These are phyloP conservation scores for Epizoanthus rinbou DNA, from an alignment of 92 coral and sea anemone species.

Conservation along the genomic window DNA sequence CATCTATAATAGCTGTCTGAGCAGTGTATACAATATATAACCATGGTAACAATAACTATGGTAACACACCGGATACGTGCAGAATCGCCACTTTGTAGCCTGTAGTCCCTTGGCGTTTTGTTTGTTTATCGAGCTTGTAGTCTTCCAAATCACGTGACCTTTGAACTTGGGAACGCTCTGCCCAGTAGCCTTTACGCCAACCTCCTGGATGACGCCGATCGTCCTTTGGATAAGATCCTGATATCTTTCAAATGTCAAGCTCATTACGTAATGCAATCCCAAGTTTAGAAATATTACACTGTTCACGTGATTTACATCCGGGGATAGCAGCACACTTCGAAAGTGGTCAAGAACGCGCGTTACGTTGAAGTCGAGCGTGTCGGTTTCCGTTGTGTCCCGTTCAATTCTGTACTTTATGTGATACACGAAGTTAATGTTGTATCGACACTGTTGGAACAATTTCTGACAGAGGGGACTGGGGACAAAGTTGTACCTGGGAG, in stretches of 20 bases:
- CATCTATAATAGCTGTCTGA: no score
- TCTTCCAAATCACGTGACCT: slow-evolving; percentile 40
- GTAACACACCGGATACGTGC: slow-evolving; percentile 54
- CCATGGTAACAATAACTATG: no score
- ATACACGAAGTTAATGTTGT: slow-evolving; percentile 38
- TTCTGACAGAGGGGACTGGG: slow-evolving; percentile 26
- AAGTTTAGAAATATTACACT: slow-evolving; percentile 40
- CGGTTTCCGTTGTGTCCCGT: slow-evolving; percentile 29
- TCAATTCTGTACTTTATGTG: slow-evolving; percentile 40
- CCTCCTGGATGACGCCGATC: slow-evolving; percentile 28
- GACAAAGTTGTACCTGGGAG: slow-evolving; percentile 34
- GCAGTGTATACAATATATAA: no score
- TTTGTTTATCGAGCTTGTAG: slow-evolving; percentile 29
- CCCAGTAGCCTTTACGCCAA: not conserved
- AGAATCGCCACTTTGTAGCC: slow-evolving; percentile 71
- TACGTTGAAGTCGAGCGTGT: slow-evolving; percentile 22
- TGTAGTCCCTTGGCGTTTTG: slow-evolving; percentile 45
- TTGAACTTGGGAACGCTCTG: slow-evolving; percentile 16
- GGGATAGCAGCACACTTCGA: slow-evolving; percentile 57
- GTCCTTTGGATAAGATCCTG: slow-evolving; percentile 20
- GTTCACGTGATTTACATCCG: slow-evolving; percentile 74
- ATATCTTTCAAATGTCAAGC: slow-evolving; percentile 35
- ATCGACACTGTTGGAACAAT: slow-evolving; percentile 38
- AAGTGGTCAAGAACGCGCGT: slow-evolving; percentile 49
- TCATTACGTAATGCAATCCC: slow-evolving; percentile 43